Percentiles rank a stretch among this genome's conserved stretches.
Evolutionary conservation across 2,888 invertebrate genomes (phyloP).

Genomic region (Netelia inedita): DNA sequence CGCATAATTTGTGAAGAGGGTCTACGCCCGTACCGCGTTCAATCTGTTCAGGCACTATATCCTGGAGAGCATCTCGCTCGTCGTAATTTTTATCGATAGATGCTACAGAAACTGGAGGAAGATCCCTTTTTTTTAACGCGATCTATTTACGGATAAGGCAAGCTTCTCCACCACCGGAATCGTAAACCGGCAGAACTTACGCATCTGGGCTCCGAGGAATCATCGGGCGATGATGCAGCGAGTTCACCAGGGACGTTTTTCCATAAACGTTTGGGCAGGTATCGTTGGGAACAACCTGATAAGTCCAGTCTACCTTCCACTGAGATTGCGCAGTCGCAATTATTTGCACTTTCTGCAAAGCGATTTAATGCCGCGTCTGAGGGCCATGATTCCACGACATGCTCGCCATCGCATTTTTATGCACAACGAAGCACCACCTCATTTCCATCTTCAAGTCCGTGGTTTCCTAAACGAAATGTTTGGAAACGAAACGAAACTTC

Average conservation of each 20-base stretch:
- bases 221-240: constrained; percentile 65
- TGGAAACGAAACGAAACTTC: too few species aligned
- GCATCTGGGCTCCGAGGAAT: constrained; percentile 65
- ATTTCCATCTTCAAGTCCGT: too few species aligned
- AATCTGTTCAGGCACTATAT: constrained; percentile 42
- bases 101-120: constrained; percentile 48
- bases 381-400: constrained; percentile 56
- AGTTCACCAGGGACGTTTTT: constrained; percentile 66
- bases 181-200: constrained; percentile 63
- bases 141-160: constrained; percentile 55
- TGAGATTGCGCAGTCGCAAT: constrained; percentile 58
- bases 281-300: constrained; percentile 64
- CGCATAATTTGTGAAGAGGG: constrained; percentile 51
- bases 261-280: constrained; percentile 69
- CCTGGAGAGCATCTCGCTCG: constrained; percentile 25
- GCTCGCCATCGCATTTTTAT: too few species aligned
- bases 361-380: constrained; percentile 52
- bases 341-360: constrained; percentile 68
- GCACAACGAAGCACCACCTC: too few species aligned
- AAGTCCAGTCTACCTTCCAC: constrained; percentile 67
- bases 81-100: constrained; percentile 54
- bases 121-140: constrained; percentile 26
- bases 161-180: constrained; percentile 65
- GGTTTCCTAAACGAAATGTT: constrained; percentile 68
- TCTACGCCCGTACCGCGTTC: constrained; percentile 44